Evolutionary conservation across 2,797 vertebrate genomes (phyloP).

Genomic region (Amblyraja radiata): DNA sequence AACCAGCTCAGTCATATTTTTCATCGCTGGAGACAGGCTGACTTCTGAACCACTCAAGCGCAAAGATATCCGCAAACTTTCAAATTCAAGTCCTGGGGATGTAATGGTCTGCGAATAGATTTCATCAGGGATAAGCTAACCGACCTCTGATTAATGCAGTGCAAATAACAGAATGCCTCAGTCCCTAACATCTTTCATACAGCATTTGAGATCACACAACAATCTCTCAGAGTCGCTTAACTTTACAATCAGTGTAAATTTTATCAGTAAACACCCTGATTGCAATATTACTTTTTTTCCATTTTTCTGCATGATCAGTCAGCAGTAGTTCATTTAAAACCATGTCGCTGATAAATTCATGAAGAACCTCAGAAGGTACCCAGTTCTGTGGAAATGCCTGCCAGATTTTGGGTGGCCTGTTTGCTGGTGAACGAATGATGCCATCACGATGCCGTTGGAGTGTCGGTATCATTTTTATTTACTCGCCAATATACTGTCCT

Average conservation of each 20-base stretch:
- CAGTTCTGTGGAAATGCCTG: not conserved
- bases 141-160: not conserved
- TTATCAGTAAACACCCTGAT: not conserved
- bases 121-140: conserved; percentile 8
- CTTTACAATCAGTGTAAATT: not conserved
- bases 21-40: conserved; percentile 10
- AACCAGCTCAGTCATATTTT: not conserved
- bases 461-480: not conserved
- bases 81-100: not conserved
- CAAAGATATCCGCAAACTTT: not conserved
- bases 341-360: not conserved
- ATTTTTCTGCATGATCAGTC: not conserved
- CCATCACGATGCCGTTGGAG: not conserved
- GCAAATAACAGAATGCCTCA: not conserved
- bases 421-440: not conserved
- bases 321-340: not conserved
- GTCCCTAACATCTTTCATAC: not conserved
- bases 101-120: conserved; percentile 32
- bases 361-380: not conserved
- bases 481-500: not conserved
- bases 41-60: conserved; percentile 14
- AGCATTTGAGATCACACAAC: not conserved
- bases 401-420: conserved; percentile 1
- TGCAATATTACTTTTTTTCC: not conserved
- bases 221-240: not conserved